Conservation (phyloP, 2,888 invertebrate species). For the Xestia ashworthii region DNA sequence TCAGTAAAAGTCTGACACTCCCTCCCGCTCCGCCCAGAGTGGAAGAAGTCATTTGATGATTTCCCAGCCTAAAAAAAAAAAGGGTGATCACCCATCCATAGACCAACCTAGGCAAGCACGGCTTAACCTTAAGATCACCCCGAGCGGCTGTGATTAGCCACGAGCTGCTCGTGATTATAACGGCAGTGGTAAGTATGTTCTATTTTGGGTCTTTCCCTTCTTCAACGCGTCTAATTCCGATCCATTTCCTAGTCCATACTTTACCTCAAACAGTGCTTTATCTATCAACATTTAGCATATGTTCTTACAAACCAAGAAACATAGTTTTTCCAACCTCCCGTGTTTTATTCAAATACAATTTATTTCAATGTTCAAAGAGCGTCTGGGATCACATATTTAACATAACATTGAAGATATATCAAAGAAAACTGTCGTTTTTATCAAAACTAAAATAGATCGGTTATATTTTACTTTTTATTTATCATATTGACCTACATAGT, state of each 20-base stretch:
- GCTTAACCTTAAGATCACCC: too few relatives aligned
- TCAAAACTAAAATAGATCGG: slow-evolving; percentile 29
- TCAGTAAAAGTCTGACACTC: too few relatives aligned
- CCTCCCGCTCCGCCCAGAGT: too few relatives aligned
- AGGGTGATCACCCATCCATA: too few relatives aligned
- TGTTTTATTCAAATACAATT: slow-evolving; percentile 35
- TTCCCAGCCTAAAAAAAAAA: too few relatives aligned
- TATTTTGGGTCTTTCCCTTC: background rate
- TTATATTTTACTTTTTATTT: slow-evolving; percentile 34
- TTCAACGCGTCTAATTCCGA: background rate
- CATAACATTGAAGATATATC: slow-evolving; percentile 46
- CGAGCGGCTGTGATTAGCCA: too few relatives aligned
- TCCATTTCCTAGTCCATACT: background rate
- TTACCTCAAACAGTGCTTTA: background rate
- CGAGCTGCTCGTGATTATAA: too few relatives aligned
- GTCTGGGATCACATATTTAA: slow-evolving; percentile 25
- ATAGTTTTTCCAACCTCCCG: background rate
- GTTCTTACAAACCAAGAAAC: slow-evolving; percentile 3
- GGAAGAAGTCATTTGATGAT: too few relatives aligned
- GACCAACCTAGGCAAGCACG: too few relatives aligned
- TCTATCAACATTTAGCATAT: slow-evolving; percentile 18
- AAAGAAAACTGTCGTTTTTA: slow-evolving; percentile 36
- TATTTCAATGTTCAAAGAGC: slow-evolving; percentile 52
- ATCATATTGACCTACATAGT: slow-evolving; percentile 29
- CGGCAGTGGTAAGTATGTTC: background rate